A percentile compares a stretch with the other conserved stretches of the same genome.
Conservation (phyloP, 2,888 invertebrate genomes). For the Miltochrista miniata region DNA sequence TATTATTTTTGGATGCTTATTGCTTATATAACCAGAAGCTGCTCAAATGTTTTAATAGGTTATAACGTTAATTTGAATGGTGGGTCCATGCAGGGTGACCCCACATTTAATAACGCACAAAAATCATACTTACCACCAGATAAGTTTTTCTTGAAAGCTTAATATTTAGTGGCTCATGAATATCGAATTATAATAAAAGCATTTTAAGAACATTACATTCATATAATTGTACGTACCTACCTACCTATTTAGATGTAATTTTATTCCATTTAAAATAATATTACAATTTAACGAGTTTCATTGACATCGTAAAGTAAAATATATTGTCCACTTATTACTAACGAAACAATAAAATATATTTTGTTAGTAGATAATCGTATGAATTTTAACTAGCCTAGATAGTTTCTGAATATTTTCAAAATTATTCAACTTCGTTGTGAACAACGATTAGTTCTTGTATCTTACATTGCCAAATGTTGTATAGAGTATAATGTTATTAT, state of each 20-base stretch:
- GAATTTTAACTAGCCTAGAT: constrained; percentile 35
- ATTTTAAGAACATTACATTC: constrained; percentile 42
- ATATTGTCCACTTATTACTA: constrained; percentile 45
- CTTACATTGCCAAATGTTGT: constrained; percentile 56
- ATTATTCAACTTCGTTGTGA: constrained; percentile 30
- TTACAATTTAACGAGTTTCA: constrained; percentile 35
- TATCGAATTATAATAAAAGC: constrained; percentile 18
- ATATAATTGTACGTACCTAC: too few species aligned
- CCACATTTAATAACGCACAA: constrained; percentile 66
- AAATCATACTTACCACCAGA: constrained; percentile 37
- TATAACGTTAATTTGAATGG: constrained; percentile 39
- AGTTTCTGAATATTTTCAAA: constrained; percentile 35
- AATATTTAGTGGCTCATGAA: constrained; percentile 18
- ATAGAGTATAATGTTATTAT: constrained; percentile 47
- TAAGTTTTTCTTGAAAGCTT: constrained; percentile 37
- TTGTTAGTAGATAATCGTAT: constrained; percentile 29
- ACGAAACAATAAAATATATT: constrained; percentile 26
- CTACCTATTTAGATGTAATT: constrained; percentile 46
- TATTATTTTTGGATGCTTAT: constrained; percentile 39
- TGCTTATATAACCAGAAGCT: constrained; percentile 35
- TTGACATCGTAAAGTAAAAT: constrained; percentile 41
- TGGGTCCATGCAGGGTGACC: constrained; percentile 67
- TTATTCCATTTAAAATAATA: constrained; percentile 45
- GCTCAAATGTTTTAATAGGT: constrained; percentile 33
- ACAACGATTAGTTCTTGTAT: constrained; percentile 41